Evolutionary conservation across 2,888 invertebrate species (phyloP), one percentile per base, ranked within the genome.

Genomic region (Caenorhabditis macrosperma): DNA sequence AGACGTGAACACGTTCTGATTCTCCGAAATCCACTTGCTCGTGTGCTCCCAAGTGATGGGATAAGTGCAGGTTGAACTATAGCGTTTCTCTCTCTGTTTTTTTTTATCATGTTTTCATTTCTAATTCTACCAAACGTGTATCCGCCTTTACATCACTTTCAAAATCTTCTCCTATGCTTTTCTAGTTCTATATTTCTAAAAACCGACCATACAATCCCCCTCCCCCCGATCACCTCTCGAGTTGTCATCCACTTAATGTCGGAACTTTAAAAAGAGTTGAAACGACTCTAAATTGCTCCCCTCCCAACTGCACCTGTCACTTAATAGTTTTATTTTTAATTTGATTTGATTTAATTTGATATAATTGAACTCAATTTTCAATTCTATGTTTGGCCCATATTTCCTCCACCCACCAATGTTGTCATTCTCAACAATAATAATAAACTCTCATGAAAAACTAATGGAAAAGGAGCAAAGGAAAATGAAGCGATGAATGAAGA

Each of bases 11-110:
- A n/a, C 35, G 17, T 44, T 44, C 15, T n/a, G 22, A 48, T 44
- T 24, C 52, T 12, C 15, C 22, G 24, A 60, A 44, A 61, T 38
- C 50, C 48, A 28, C 74, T 41, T 50, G 63, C 50, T 64, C 50
- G 48, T 64, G 46, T 64, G 30, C n/a, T 52, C 57, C 74, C 74
- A 74, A 74, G 64, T 74, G 30, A 66, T 66, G 74, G 74, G 74
- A 57, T 54, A 26, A 28, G 35, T 61, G 60, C 69, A 61, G 69
- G 63, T 64, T 57, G 55, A 72, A 54, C 22, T 41, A n/a, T 41
- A 26, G 12, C 33, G 38, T 64, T 5, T 64, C 57, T 74, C 38
- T 28, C 50, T 46, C 38, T 63, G 26, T 41, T 50, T 63, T 28
- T 50, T 48, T 41, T 50, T 48, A 22, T 52, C n/a, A n/a, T 63